A percentile compares a stretch with the other conserved stretches of the same genome.
Conservation (phyloP, 2,797 vertebrate genomes). For the Mormyrops attenuatus region DNA sequence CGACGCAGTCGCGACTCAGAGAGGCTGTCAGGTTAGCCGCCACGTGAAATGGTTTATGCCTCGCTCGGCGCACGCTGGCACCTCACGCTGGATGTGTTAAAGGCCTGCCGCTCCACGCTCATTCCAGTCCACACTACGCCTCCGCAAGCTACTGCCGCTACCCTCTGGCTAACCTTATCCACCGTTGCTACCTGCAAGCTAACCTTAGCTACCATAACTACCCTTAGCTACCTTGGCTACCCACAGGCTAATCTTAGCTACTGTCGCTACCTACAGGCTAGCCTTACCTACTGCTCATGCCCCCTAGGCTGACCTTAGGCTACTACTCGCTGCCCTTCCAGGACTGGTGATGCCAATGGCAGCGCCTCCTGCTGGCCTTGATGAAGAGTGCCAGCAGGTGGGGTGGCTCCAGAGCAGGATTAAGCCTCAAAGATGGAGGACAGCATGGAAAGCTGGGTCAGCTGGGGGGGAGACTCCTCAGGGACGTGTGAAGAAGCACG, state of each 20-base stretch:
- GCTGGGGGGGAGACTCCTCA: not conserved
- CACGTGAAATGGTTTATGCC: not conserved
- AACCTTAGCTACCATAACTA: not conserved
- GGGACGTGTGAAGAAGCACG: not conserved
- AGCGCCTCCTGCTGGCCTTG: not conserved
- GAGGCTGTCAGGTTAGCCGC: not conserved
- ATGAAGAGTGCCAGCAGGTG: not conserved
- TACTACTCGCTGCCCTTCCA: not conserved
- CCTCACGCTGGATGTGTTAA: not conserved
- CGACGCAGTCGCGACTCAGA: not conserved
- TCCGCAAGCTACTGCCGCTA: not conserved
- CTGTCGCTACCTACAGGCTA: not conserved
- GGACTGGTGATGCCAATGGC: not conserved
- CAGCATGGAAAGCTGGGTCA: not conserved
- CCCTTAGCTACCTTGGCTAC: not conserved
- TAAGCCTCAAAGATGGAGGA: not conserved
- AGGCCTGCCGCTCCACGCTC: not conserved
- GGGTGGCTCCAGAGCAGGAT: not conserved
- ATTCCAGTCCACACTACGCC: not conserved
- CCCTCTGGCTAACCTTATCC: not conserved
- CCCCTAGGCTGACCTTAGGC: not conserved
- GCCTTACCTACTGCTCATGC: not conserved
- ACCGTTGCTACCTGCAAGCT: not conserved
- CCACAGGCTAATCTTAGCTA: not conserved
- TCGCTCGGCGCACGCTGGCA: no score